Base-by-base conservation (phyloP, 2,888 invertebrate genomes). In the Cantharis rustica region DNA sequence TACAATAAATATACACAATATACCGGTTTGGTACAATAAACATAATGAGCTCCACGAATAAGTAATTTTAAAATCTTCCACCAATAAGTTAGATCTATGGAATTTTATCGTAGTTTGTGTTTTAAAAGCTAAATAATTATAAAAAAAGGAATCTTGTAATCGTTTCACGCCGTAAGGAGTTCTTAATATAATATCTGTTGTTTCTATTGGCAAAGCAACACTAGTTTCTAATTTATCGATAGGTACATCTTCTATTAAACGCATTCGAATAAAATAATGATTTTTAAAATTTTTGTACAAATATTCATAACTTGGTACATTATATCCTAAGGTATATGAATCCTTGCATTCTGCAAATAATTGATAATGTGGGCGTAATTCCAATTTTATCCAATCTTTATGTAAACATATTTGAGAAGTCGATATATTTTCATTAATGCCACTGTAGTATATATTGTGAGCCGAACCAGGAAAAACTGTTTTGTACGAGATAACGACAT, bases 261-360 rank as follows among this genome's bases (percentile, higher is more conserved):
- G 92, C 95, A 99, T 96, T 86, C 95, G 96, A 74, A 99, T 89
- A 62, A 95, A 91, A 88, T 95, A 98, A 72, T 81, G 79, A 69
- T 81, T 82, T 86, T 93, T 92, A 78, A 94, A 95, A 78, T 92
- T 91, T 82, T 94, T 94, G 87, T 92, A 98, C 26, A 99, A 90
- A 88, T 98, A 98, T 86, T 98, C 98, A 86, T 98, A 98, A 82
- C 98, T 97, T 3, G 99, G 99, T 0, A 99, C 95, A 89, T 98
- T 98, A 90, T 88, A 88, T 3, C 99, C 99, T 69, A 99, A 90
- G 63, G 95, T 95, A 88, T 99, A 99, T 83, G 97, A 96, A 9
- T 98, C 98, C 88, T 96, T 96, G 99, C 99, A 99, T 13, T 99
- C 99, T 73, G 99, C 99, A 88, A 99, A 99, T 4, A 99, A 90